Percentiles rank a stretch among this genome's conserved stretches.
phyloP scores from a whole-genome alignment of 2,888 invertebrate species.

The Hypercompe scribonia region DNA sequence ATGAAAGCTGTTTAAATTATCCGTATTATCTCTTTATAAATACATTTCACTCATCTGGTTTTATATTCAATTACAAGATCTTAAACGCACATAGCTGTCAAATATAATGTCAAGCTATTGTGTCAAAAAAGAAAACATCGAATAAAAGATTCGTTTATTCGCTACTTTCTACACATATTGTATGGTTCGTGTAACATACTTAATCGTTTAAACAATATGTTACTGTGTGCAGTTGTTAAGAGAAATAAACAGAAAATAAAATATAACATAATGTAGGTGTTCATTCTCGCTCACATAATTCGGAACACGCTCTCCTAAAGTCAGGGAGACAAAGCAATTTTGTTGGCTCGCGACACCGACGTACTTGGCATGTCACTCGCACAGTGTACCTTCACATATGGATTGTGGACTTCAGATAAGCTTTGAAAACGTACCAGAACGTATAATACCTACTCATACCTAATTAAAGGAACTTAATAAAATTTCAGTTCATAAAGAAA shows the following conservation, averaged over 20 bases:
- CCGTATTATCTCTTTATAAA: slow-evolving; percentile 66
- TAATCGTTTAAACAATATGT: background rate
- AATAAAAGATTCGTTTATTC: background rate
- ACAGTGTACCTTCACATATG: slow-evolving; percentile 61
- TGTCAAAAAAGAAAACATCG: background rate
- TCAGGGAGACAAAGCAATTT: slow-evolving; percentile 75
- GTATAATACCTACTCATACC: slow-evolving; percentile 28
- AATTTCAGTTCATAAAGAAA: slow-evolving; percentile 8
- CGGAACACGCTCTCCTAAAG: slow-evolving; percentile 66
- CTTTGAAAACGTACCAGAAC: slow-evolving; percentile 52
- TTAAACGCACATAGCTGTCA: background rate
- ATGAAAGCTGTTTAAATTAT: slow-evolving; percentile 76
- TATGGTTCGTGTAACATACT: background rate
- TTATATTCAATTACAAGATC: slow-evolving; percentile 33
- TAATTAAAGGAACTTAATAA: slow-evolving; percentile 29
- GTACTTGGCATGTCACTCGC: slow-evolving; percentile 74
- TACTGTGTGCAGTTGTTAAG: slow-evolving; percentile 33
- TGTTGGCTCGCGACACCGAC: slow-evolving; percentile 67
- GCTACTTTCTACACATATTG: background rate
- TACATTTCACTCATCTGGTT: slow-evolving; percentile 56
- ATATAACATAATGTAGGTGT: slow-evolving; percentile 54
- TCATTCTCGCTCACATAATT: slow-evolving; percentile 65
- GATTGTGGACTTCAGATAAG: slow-evolving; percentile 69
- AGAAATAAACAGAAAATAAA: slow-evolving; percentile 62
- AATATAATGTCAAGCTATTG: background rate